Evolutionary conservation across 2,888 invertebrate species (phyloP).

Genomic region (Pollenia angustigena): DNA sequence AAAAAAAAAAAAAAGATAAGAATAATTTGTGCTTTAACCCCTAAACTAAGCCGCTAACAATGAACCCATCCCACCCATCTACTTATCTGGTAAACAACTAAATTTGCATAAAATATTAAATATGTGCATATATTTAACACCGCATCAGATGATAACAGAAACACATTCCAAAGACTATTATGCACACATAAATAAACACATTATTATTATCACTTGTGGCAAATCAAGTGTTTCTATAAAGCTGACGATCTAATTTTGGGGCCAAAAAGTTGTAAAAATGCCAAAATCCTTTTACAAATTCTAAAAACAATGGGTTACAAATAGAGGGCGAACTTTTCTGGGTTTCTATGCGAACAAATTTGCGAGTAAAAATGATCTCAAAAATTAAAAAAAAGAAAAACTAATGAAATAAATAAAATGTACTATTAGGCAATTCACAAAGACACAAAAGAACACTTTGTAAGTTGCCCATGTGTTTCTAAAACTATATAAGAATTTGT

Average conservation of each 20-base stretch:
- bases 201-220: slow-evolving; percentile 20
- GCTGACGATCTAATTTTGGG: slow-evolving; percentile 9
- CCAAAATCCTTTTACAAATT: too few relatives aligned
- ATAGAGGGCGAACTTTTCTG: too few relatives aligned
- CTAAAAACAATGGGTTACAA: too few relatives aligned
- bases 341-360: too few relatives aligned
- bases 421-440: too few relatives aligned
- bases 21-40: background rate
- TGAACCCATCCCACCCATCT: background rate
- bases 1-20: background rate
- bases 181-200: background rate
- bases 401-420: too few relatives aligned
- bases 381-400: too few relatives aligned
- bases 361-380: too few relatives aligned
- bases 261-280: slow-evolving; percentile 5
- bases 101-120: slow-evolving; percentile 16
- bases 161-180: background rate
- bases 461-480: too few relatives aligned
- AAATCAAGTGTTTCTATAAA: slow-evolving; percentile 20
- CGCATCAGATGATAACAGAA: background rate
- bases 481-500: too few relatives aligned
- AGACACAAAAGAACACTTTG: too few relatives aligned
- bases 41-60: background rate
- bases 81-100: slow-evolving; percentile 5
- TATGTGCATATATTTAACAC: slow-evolving; percentile 9